Base-by-base conservation (phyloP, 2,113 vertebrate species). In the Podarcis muralis region DNA sequence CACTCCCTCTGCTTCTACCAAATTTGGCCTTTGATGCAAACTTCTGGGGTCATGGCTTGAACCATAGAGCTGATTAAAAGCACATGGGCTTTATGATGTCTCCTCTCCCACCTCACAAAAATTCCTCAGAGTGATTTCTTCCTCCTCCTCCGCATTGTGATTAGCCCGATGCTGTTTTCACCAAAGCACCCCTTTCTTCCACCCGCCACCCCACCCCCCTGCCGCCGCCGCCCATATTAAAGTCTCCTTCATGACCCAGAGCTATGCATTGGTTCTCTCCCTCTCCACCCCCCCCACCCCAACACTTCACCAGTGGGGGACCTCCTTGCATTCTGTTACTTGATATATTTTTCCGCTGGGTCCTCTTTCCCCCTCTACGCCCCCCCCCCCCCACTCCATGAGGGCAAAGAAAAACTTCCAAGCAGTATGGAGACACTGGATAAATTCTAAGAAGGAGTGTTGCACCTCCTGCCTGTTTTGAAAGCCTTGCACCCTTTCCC, bases 41-140 rank as follows among this genome's bases (percentile, higher is more conserved):
- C 75, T 71, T 53, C n/a, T 40, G 66, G 68, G 88, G 88, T 89
- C 88, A 85, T 23, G 48, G 75, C 57, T 59, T 84, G 37, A 66
- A 32, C 32, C 48, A 35, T 43, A 59, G 86, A 43, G 75, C 66
- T 85, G 83, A 89, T 85, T 85, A 80, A 85, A 89, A 89, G 68
- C 88, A 89, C 76, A 80, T 89, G 88, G 81, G 40, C 43, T 62
- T 69, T 84, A 69, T 57, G 22, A 25, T 53, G 87, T 66, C 37
- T 66, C 74, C 62, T 83, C 37, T 83, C 87, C 40, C 87, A 76
- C 80, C 81, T 35, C 22, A 3, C 35, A 83, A 83, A 78, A 68
- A 84, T 88, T 88, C 86, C 75, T 78, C 62, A 57, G 86, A 59
- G 43, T 37, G 25, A 8, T 66, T 83, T 77, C 40, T 23, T 68